Base-by-base conservation (phyloP, 2,113 vertebrate genomes). In the Centropristis striata region DNA sequence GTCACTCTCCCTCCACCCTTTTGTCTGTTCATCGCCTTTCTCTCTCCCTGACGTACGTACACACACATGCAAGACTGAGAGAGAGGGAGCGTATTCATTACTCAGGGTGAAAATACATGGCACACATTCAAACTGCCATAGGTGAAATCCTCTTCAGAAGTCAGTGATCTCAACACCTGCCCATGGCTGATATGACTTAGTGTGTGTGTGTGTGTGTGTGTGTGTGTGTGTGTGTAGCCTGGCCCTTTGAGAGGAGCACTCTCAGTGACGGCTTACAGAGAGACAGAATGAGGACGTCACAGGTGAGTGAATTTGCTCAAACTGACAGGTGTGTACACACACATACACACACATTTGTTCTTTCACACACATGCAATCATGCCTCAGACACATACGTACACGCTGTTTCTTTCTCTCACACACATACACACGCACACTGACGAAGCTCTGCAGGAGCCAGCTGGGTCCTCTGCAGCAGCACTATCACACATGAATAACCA, bases 271-370 rank as follows among this genome's bases (percentile, higher is more conserved):
- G 76, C 75, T 90, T 89, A 93, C 81, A 84, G 85, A 86, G 78
- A 92, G 93, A 94, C 93, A 93, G 92, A 94, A 94, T 93, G 91
- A 92, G 93, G 92, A 94, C 90, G 87, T 93, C 92, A 93, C 90
- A 92, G 90, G 92, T 92, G 92, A 92, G 83, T 87, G 92, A 90
- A 81, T 92, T 78, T 86, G 78, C 86, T 84, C 78, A 82, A 86
- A 85, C 86, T 92, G 92, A 92, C 91, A 92, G 83, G 83, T 86
- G 68, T 61, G 54, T 47, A 37, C 80, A 49, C 75, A 67, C 72
- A 63, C 58, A 63, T 32, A 65, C 36, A 59, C 63, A 64, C 74
- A 14, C 55, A 42, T 14, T n/a, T 21, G 8, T 36, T 25, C 37
- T 46, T 57, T 39, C 71, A 61, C 80, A 83, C 70, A 44, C 80